Conservation (phyloP, 2,113 vertebrate genomes). For the Rhabdomys dilectus region DNA sequence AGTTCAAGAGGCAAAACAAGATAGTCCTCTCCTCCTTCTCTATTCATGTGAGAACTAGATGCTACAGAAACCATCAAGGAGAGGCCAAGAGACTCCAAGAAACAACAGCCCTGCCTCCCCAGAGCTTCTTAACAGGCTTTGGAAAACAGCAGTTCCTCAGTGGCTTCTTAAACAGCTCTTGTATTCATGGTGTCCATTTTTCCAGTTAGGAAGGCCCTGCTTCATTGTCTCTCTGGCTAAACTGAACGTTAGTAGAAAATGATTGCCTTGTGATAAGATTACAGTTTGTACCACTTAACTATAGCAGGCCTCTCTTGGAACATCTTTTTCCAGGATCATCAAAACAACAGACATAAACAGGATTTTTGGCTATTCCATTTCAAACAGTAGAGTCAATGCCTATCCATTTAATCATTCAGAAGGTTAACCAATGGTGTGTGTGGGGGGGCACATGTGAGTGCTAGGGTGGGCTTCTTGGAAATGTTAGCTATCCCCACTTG, state of each 20-base stretch:
- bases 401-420: not conserved
- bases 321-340: not conserved
- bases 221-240: not conserved
- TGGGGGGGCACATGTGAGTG: not conserved
- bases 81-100: not conserved
- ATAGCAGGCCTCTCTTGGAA: not conserved
- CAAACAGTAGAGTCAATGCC: not conserved
- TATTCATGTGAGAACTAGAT: not conserved
- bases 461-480: not conserved
- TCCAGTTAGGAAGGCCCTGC: not conserved
- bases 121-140: not conserved
- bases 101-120: no score
- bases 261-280: not conserved
- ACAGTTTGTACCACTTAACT: not conserved
- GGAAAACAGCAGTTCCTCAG: not conserved
- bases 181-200: not conserved
- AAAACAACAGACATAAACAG: not conserved
- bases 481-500: not conserved
- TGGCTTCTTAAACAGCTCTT: not conserved
- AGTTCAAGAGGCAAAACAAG: conserved; percentile 26
- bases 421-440: not conserved
- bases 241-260: not conserved
- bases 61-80: not conserved
- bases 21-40: not conserved
- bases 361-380: not conserved